Conservation (phyloP, 2,888 invertebrate genomes). For the Lithosia quadra region DNA sequence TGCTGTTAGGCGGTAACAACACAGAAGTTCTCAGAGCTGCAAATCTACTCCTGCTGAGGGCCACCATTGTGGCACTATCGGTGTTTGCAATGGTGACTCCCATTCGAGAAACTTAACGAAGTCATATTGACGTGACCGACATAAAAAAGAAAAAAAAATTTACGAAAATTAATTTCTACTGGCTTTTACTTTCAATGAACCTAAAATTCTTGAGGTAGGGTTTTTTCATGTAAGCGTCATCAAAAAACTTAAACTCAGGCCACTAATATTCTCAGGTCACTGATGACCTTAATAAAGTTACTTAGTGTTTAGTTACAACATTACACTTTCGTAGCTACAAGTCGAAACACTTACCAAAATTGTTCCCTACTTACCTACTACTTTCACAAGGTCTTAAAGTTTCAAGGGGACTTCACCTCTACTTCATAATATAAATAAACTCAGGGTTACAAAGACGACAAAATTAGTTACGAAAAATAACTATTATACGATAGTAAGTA, state of each 20-base stretch:
- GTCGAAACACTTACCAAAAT: background rate
- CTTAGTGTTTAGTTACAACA: background rate
- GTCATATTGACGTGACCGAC: too few species aligned
- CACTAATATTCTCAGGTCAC: too few species aligned
- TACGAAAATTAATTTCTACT: background rate
- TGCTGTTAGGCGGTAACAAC: too few species aligned
- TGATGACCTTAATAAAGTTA: background rate
- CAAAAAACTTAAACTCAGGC: too few species aligned
- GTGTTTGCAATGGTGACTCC: too few species aligned
- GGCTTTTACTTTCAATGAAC: background rate
- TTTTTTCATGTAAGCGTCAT: too few species aligned
- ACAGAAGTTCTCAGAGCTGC: too few species aligned
- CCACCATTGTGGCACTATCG: too few species aligned
- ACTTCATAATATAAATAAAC: constrained; percentile 29
- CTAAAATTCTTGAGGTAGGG: too few species aligned
- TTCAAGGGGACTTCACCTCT: background rate
- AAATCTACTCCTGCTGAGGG: too few species aligned
- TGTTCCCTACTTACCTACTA: background rate
- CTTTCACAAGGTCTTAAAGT: background rate
- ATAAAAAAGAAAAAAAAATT: too few species aligned
- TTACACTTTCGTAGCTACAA: background rate
- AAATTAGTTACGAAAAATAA: constrained; percentile 51
- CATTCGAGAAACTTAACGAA: too few species aligned
- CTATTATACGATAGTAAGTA: constrained; percentile 49
- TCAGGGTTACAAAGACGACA: constrained; percentile 49